phyloP scores from a whole-genome alignment of 2,113 vertebrate genomes.

The Oostethus manadensis region DNA sequence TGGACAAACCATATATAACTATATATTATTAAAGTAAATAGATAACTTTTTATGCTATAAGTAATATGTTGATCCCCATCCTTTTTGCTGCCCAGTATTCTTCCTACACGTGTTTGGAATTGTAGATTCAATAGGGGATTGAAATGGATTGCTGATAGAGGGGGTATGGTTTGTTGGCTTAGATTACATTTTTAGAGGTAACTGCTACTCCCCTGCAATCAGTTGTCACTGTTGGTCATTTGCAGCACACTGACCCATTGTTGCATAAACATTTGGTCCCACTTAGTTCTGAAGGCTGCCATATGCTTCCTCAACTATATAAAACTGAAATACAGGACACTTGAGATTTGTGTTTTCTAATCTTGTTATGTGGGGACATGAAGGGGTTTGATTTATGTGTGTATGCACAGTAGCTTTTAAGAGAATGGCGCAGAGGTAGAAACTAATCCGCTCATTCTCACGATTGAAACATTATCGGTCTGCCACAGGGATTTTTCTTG shows the following conservation, averaged over 20 bases:
- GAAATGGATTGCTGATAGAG: slow-evolving; percentile 9
- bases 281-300: slow-evolving; percentile 57
- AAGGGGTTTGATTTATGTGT: slow-evolving; percentile 15
- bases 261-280: slow-evolving; percentile 68
- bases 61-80: too few species aligned
- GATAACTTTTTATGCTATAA: too few species aligned
- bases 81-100: neutral
- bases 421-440: neutral
- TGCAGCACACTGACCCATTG: slow-evolving; percentile 64
- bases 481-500: neutral
- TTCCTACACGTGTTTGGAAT: slow-evolving; percentile 11
- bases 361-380: slow-evolving; percentile 27
- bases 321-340: slow-evolving; percentile 26
- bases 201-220: slow-evolving; percentile 16
- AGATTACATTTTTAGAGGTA: slow-evolving; percentile 19
- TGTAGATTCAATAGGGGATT: slow-evolving; percentile 2
- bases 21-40: too few species aligned
- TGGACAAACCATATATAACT: too few species aligned
- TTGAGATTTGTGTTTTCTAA: slow-evolving; percentile 41
- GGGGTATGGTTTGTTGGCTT: slow-evolving; percentile 21
- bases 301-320: slow-evolving; percentile 34
- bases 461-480: slow-evolving; percentile 8
- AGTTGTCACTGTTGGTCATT: slow-evolving; percentile 29
- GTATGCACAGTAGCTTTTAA: neutral
- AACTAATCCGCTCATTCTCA: slow-evolving; percentile 14